Percentiles rank a stretch among this genome's conserved stretches.
Conservation (phyloP, 2,797 vertebrate species). For the Gymnocypris eckloni region DNA sequence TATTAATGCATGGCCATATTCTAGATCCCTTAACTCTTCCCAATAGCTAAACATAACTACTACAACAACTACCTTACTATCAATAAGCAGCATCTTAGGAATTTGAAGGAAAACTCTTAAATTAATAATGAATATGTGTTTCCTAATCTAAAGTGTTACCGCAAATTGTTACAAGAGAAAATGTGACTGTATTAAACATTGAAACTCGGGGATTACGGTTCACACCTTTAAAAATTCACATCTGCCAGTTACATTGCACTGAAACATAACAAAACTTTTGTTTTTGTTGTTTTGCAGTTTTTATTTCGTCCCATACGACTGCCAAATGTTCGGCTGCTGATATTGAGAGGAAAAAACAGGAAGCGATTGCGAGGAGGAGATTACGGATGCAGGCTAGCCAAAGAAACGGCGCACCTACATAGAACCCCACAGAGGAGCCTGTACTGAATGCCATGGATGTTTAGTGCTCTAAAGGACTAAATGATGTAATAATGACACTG, state of each 20-base stretch:
- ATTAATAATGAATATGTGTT: no score
- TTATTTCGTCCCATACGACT: slow-evolving; percentile 76
- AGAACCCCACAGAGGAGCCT: slow-evolving; percentile 15
- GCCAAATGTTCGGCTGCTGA: slow-evolving; percentile 87
- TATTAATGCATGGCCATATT: no score
- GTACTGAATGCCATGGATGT: not conserved
- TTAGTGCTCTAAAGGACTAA: slow-evolving; percentile 12
- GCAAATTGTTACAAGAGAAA: no score
- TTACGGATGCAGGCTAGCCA: slow-evolving; percentile 75
- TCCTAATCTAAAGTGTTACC: no score
- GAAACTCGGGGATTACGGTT: not conserved
- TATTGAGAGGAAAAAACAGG: slow-evolving; percentile 92
- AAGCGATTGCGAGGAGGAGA: slow-evolving; percentile 87
- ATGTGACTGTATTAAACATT: not conserved
- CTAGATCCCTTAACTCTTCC: no score
- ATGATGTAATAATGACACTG: slow-evolving; percentile 11
- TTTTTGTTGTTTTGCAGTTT: slow-evolving; percentile 73
- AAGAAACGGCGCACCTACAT: slow-evolving; percentile 69
- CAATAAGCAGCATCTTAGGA: no score
- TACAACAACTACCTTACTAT: no score
- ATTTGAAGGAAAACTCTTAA: no score
- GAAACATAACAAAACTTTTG: not conserved
- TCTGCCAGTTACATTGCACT: not conserved
- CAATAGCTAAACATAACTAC: no score
- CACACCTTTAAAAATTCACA: not conserved